A percentile compares a stretch with the other conserved stretches of the same genome.
Conservation (phyloP, 2,113 vertebrate genomes). For the Zosterops hypoxanthus region DNA sequence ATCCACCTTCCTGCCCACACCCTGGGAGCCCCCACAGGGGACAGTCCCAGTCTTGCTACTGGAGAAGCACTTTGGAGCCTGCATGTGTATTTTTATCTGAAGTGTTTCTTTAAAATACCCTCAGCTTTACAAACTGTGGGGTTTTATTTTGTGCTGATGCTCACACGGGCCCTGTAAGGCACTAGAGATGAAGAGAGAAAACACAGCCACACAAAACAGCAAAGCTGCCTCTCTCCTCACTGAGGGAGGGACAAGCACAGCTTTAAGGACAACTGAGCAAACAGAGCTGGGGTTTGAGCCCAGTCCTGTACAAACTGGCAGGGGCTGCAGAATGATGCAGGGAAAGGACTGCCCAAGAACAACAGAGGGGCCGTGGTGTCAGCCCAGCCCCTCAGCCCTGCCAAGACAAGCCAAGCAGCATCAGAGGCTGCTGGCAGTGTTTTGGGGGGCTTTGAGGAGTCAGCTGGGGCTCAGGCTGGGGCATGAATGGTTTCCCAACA, state of each 20-base stretch:
- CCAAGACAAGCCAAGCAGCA: slow-evolving; percentile 14
- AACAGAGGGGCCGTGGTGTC: background rate
- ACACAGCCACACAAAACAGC: rapidly evolving
- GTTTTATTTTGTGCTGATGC: background rate
- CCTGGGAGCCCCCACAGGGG: rapidly evolving
- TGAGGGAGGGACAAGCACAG: background rate
- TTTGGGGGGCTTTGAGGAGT: background rate
- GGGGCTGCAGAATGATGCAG: background rate
- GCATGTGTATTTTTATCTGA: background rate
- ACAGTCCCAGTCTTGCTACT: background rate
- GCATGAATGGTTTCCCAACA: slow-evolving; percentile 54
- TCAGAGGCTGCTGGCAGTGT: background rate
- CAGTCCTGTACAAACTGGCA: background rate
- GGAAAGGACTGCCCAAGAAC: background rate
- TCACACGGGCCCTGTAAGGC: background rate
- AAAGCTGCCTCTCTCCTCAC: background rate
- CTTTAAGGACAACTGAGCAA: background rate
- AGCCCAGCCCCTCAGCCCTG: background rate
- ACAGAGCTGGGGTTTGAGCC: background rate
- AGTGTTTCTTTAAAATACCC: rapidly evolving
- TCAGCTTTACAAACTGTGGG: background rate
- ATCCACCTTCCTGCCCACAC: rapidly evolving
- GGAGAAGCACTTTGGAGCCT: background rate
- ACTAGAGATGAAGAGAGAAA: background rate
- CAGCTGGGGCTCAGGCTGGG: slow-evolving; percentile 24